Base-by-base conservation (phyloP, 1,140 invertebrate species). In the Akabosia matsudoensis region DNA sequence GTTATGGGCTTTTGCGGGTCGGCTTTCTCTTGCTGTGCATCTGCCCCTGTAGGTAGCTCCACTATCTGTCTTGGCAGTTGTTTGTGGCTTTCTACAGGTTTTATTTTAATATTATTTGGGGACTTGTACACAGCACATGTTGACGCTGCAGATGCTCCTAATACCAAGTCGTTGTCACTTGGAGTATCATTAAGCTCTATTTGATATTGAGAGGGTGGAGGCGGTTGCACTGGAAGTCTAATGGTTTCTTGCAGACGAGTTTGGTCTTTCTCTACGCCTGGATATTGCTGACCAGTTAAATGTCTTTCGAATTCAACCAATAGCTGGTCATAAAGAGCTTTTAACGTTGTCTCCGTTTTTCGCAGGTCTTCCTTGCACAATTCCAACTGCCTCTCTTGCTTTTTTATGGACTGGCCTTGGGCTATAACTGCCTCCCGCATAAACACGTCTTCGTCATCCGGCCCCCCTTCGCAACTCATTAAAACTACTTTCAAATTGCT, bases 271-370 rank as follows among this genome's bases (percentile, higher is more conserved):
- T n/a, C n/a, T n/a, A n/a, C n/a, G n/a, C n/a, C n/a, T n/a, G n/a
- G n/a, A n/a, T n/a, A n/a, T n/a, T n/a, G n/a, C 61, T 4, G 24
- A 10, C 7, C 4, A 10, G 31, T 67, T 10, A 3, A 67, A 67
- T 67, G 28, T 31, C 34, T 26, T 28, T 79, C 78, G 72, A 79
- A 79, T 3, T 75, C 72, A 4, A 1, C 22, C 72, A 77, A 72
- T 18, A 76, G 70, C 54, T 76, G 1, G 16, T 18, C 61, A 33
- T 76, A 76, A 22, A 76, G 18, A 18, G 2, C 31, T 61, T 76
- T 76, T 1, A 76, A 31, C 18, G 13, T 30, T 33, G 33, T 51
- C 16, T 77, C 70, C 13, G 45, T 73, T 10, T 24, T 22, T n/a
- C 37, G 24, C 71, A 77, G 28, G n/a, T 73, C 56, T 37, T 74